Conservation (phyloP, 2,113 vertebrate species). For the Mesitornis unicolor region DNA sequence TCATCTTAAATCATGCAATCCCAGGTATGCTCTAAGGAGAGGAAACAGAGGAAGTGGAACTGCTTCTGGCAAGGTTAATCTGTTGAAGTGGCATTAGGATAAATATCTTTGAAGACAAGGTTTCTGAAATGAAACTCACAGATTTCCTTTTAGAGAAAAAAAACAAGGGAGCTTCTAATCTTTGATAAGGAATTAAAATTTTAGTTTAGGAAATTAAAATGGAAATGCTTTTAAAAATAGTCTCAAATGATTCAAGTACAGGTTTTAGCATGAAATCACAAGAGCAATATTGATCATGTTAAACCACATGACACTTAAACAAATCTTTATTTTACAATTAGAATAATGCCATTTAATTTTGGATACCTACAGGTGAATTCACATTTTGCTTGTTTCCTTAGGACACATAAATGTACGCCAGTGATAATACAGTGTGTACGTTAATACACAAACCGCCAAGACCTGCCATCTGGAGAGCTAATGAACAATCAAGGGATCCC, state of each 20-base stretch:
- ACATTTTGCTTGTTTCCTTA: slow-evolving; percentile 42
- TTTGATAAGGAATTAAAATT: neutral
- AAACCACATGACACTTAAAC: neutral
- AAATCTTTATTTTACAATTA: slow-evolving; percentile 50
- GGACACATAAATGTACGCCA: slow-evolving; percentile 7
- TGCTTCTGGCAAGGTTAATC: neutral
- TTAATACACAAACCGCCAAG: slow-evolving; percentile 73
- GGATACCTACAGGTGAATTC: slow-evolving; percentile 57
- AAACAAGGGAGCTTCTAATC: neutral
- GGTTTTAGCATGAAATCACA: neutral
- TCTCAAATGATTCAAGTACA: neutral
- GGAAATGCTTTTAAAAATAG: neutral
- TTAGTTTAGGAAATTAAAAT: neutral
- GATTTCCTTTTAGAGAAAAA: neutral
- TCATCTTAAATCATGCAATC: neutral
- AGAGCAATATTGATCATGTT: neutral
- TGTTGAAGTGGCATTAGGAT: neutral
- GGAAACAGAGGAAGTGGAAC: neutral
- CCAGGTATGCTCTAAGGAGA: neutral
- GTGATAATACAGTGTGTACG: slow-evolving; percentile 63
- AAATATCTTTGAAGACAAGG: neutral
- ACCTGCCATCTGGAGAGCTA: slow-evolving; percentile 88
- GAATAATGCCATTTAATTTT: slow-evolving; percentile 19
- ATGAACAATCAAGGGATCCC: slow-evolving; percentile 85
- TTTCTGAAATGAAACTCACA: neutral